Evolutionary conservation across 2,113 vertebrate genomes (phyloP).

Genomic region (Dipodomys ordii): DNA sequence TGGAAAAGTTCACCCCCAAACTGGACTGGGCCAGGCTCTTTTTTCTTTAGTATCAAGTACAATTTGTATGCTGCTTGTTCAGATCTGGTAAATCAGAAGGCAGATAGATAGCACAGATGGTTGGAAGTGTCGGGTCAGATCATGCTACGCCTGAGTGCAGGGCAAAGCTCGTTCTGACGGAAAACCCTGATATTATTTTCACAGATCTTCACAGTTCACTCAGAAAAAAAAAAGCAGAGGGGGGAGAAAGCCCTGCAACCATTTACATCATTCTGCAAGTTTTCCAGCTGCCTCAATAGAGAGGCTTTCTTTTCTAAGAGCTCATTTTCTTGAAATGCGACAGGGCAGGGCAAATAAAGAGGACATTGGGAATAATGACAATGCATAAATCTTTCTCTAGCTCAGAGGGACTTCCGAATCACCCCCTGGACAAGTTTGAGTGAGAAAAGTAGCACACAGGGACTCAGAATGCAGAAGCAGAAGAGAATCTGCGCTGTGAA

Average conservation of each 20-base stretch:
- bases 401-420: neutral
- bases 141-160: conserved; percentile 97
- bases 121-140: conserved; percentile 99
- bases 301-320: conserved; percentile 52
- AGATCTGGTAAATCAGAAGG: conserved; percentile 97
- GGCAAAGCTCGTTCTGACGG: conserved; percentile 97
- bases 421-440: conserved; percentile 16
- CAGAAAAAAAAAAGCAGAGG: conserved; percentile 79
- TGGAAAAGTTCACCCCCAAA: neutral
- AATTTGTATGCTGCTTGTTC: conserved; percentile 92
- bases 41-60: conserved; percentile 96
- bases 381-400: conserved; percentile 48
- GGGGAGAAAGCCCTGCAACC: conserved; percentile 44
- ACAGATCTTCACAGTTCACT: conserved; percentile 92
- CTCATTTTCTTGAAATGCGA: conserved; percentile 70
- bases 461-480: no score
- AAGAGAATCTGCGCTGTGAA: neutral
- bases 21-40: conserved; percentile 67
- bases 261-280: conserved; percentile 69
- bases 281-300: neutral
- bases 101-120: conserved; percentile 99
- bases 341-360: conserved; percentile 61
- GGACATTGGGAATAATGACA: conserved; percentile 21
- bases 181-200: conserved; percentile 99
- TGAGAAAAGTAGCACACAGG: neutral